A percentile compares a stretch with the other conserved stretches of the same genome.
These are phyloP conservation scores for Actenoides hombroni DNA, from an alignment of 2,113 vertebrate genomes.

Conservation along the genomic window DNA sequence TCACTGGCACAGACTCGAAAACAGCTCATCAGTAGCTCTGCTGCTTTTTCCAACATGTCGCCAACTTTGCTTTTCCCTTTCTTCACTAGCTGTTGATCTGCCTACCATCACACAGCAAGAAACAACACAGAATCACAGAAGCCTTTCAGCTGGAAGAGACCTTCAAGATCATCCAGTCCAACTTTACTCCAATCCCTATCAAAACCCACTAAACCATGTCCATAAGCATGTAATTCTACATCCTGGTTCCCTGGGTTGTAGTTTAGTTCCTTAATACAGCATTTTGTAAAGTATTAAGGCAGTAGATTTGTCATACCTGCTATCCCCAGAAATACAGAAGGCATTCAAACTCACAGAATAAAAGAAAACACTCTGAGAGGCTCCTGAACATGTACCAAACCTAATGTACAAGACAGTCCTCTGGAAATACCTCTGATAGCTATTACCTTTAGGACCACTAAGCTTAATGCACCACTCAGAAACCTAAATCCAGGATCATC, in stretches of 20 bases:
- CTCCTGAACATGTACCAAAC: background rate
- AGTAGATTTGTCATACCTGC: background rate
- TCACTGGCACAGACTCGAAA: slow-evolving; percentile 97
- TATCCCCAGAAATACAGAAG: background rate
- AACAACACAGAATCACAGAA: background rate
- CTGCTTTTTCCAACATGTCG: slow-evolving; percentile 96
- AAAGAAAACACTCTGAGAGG: background rate
- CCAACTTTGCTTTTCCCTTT: slow-evolving; percentile 90
- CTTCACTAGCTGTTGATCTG: slow-evolving; percentile 91
- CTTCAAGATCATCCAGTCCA: too few relatives aligned
- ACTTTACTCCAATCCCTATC: too few relatives aligned
- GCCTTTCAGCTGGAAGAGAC: too few relatives aligned
- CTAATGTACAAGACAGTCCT: background rate
- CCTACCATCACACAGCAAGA: slow-evolving; percentile 72
- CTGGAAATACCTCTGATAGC: background rate
- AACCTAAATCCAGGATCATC: background rate
- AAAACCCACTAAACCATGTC: too few relatives aligned
- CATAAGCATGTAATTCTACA: background rate
- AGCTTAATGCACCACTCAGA: background rate
- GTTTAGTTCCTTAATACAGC: background rate
- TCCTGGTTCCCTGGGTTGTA: background rate
- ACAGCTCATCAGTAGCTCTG: slow-evolving; percentile 94
- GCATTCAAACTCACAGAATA: background rate
- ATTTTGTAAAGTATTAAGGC: background rate
- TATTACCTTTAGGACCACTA: background rate